phyloP scores from a whole-genome alignment of 2,113 vertebrate species.

The Mobula hypostoma region DNA sequence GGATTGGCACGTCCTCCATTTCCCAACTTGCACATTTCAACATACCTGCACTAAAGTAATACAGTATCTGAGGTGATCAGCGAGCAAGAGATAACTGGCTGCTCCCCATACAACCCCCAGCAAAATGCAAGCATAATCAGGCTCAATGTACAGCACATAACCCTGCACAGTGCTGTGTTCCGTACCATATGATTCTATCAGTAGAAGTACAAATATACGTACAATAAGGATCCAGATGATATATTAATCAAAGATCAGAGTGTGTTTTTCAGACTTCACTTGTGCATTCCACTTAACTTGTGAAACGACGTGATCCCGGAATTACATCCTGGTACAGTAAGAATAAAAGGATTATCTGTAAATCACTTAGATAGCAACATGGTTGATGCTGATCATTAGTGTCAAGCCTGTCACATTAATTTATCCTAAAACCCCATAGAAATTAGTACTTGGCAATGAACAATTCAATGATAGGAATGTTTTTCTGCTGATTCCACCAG shows the following conservation, averaged over 20 bases:
- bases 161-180: background rate
- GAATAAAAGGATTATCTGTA: conserved; percentile 14
- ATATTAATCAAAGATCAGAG: background rate
- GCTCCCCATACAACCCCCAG: too few relatives aligned
- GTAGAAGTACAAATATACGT: background rate
- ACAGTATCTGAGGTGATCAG: too few relatives aligned
- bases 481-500: background rate
- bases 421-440: background rate
- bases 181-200: background rate
- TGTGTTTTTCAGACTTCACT: background rate
- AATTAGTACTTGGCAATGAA: background rate
- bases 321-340: conserved; percentile 12
- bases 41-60: too few relatives aligned
- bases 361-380: background rate
- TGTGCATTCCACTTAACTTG: background rate
- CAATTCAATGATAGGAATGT: background rate
- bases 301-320: background rate
- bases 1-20: too few relatives aligned
- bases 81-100: too few relatives aligned
- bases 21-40: too few relatives aligned
- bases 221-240: background rate
- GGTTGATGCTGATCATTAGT: background rate
- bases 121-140: background rate
- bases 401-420: conserved; percentile 1
- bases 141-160: background rate